phyloP scores from a whole-genome alignment of 30 jellyfish, hydroid and myxozoan genomes.

The Catostylus mosaicus region DNA sequence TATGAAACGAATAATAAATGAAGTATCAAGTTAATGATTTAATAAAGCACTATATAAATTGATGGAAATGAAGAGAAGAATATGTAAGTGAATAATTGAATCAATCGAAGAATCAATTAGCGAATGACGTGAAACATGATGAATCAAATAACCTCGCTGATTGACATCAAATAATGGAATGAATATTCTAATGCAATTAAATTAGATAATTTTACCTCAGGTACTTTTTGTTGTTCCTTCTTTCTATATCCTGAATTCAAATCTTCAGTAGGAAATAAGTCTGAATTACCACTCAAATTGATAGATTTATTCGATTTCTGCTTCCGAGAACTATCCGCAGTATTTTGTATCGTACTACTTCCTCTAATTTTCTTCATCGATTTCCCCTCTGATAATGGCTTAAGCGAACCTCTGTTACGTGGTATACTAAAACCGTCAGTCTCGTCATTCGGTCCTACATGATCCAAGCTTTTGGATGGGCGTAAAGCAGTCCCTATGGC shows the following conservation, averaged over 20 bases:
- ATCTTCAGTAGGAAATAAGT: background rate
- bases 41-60: background rate
- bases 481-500: background rate
- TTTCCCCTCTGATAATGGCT: constrained; percentile 8
- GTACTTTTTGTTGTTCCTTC: no score
- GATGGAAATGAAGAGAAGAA: background rate
- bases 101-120: background rate
- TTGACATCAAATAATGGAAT: no score
- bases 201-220: no score
- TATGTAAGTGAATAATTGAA: background rate
- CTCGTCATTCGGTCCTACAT: background rate
- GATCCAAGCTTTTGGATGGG: background rate
- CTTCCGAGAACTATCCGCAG: constrained; percentile 18
- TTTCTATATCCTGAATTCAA: background rate
- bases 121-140: no score
- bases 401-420: constrained; percentile 7
- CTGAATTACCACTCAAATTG: constrained; percentile 8
- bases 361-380: background rate
- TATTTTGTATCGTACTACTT: constrained; percentile 20
- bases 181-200: no score
- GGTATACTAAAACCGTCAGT: background rate
- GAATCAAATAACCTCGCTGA: no score
- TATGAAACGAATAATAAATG: background rate
- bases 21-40: background rate
- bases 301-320: constrained; percentile 7